Base-by-base conservation (phyloP, 2,888 invertebrate genomes). In the Tolmerus cingulatus region DNA sequence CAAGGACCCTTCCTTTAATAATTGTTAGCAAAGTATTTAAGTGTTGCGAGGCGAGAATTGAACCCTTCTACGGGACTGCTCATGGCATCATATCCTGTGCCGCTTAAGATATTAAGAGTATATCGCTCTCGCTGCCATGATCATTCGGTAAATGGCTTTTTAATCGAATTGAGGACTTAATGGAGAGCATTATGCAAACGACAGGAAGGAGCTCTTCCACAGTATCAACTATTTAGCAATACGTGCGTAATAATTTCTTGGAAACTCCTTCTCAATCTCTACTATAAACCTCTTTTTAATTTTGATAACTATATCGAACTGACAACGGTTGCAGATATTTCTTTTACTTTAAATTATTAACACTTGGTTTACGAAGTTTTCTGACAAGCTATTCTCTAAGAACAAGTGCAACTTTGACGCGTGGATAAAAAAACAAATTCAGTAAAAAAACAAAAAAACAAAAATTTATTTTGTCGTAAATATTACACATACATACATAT, bases 21-120 rank as follows among this genome's bases (percentile, higher is more conserved):
- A 84, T 66, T 66, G 84, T 84, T 84, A 84, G 74, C 84, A 84
- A 84, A 84, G 57, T 84, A 74, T 84, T 84, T 84, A 84, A 84
- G 84, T 84, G 51, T 57, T 55, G 23, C 34, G 51, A 43, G 81
- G 51, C 8, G 30, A 51, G 30, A n/a, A 81, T 81, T 81, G 51
- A 51, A 81, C 27, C 51, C 81, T 81, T 81, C 81, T 30, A 14
- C 27, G 23, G 30, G 12, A 51, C 43, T 30, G 27, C 51, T 81
- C 79, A 51, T 79, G 79, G 46, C 79, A 79, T 79, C 40, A 23
- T 79, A 46, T 46, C 79, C 8, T 55, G 5, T 81, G 43, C 66
- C 12, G 66, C 66, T 66, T 66, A 66, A 66, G 66, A 51, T 81
- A 27, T 51, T 51, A 23, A 19, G 23, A 46, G 23, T 43, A 51